A percentile compares a stretch with the other conserved stretches of the same genome.
These are phyloP conservation scores for Okamejei kenojei DNA, from an alignment of 2,797 vertebrate species.

Conservation along the genomic window DNA sequence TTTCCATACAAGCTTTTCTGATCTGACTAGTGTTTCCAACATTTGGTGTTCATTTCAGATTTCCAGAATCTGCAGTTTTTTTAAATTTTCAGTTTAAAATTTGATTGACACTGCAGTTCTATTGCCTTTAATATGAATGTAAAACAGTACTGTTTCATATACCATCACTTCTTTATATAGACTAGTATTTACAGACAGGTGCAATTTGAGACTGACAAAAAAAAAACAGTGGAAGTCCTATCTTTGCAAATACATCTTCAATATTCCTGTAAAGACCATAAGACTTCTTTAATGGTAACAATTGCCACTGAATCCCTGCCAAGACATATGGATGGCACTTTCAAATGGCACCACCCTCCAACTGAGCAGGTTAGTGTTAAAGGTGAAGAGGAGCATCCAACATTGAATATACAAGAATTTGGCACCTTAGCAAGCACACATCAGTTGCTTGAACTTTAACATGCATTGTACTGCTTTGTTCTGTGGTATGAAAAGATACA, in stretches of 20 bases:
- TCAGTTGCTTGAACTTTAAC: background rate
- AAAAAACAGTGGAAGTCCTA: background rate
- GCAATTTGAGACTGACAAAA: background rate
- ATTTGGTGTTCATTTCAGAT: too few species aligned
- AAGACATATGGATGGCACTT: background rate
- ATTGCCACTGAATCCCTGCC: background rate
- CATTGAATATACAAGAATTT: background rate
- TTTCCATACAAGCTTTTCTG: too few species aligned
- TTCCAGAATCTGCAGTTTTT: too few species aligned
- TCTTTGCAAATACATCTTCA: background rate
- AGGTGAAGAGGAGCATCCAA: background rate
- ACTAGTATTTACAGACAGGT: background rate
- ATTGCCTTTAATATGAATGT: background rate
- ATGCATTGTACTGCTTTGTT: too few species aligned
- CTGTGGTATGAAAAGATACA: too few species aligned
- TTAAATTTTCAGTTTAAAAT: too few species aligned
- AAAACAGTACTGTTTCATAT: background rate
- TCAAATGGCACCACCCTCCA: background rate
- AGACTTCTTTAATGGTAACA: background rate
- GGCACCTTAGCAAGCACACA: background rate
- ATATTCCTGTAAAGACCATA: background rate
- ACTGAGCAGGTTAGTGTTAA: background rate
- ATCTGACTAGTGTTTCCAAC: too few species aligned
- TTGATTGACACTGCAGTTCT: background rate
- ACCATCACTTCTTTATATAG: background rate